Base-by-base conservation (phyloP, 1,140 invertebrate species). In the Philopotamus ludificatus region DNA sequence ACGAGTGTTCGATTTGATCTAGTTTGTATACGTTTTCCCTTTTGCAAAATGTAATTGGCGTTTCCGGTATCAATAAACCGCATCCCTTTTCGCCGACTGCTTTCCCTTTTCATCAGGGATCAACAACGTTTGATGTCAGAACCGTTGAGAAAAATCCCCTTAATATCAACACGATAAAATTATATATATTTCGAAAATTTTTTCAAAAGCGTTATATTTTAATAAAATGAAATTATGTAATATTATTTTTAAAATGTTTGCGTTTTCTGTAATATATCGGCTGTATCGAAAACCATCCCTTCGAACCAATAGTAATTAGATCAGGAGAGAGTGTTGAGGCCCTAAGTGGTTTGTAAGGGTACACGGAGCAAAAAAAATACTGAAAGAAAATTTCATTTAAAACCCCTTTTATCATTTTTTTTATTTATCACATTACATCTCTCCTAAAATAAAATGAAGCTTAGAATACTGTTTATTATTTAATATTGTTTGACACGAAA, bases 21-120 rank as follows among this genome's bases (percentile, higher is more conserved):
- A 12, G 44, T 16, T 47, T 20, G 18, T 47, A 20, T 20, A 20
- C 15, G 10, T 47, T 20, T 47, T 47, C 10, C 44, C 44, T 20
- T 47, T 39, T 20, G 15, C 18, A 47, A 47, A 47, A 47, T 47
- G 10, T 47, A 47, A 47, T 47, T 47, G 44, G 44, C 44, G 44
- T 47, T 47, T 47, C 18, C 44, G 44, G 44, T 15, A 47, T 12
- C 44, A 20, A 47, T 34, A 34, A 34, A 12, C 28, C 28, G 28
- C 28, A 34, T 34, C 28, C 28, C 28, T 34, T 34, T 12, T 34
- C 28, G 28, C 28, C 12, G 28, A 4, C 12, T 7, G 28, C 12
- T n/a, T n/a, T n/a, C n/a, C n/a, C n/a, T n/a, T n/a, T n/a, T n/a
- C n/a, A n/a, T 12, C 28, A 34, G 28, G 28, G 28, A 34, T 34